A percentile compares a stretch with the other conserved stretches of the same genome.
phyloP scores from a whole-genome alignment of 2,888 invertebrate species.

The Drosophila demipolita region DNA sequence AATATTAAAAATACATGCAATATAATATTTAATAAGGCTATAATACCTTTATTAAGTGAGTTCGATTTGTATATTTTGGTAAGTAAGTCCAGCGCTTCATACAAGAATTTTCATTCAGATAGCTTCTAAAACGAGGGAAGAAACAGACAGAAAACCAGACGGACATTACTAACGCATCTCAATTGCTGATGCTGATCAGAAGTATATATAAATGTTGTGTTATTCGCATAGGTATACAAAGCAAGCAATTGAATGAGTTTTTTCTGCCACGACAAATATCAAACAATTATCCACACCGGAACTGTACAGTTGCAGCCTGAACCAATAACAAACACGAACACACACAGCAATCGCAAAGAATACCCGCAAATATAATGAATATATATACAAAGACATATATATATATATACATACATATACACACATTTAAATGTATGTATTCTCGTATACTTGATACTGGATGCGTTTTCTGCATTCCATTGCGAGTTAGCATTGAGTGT shows the following conservation, averaged over 20 bases:
- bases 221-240: constrained; percentile 14
- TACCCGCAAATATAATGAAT: constrained; percentile 1
- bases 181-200: background rate
- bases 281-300: constrained; percentile 25
- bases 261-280: constrained; percentile 22
- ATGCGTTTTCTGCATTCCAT: constrained; percentile 22
- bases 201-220: background rate
- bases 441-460: constrained; percentile 32
- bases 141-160: background rate
- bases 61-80: background rate
- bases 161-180: background rate
- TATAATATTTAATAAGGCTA: no score
- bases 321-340: constrained; percentile 11
- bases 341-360: constrained; percentile 1
- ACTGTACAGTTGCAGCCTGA: constrained; percentile 11
- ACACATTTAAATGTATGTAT: background rate
- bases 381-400: background rate
- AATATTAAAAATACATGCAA: no score
- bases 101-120: background rate
- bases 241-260: constrained; percentile 64
- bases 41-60: background rate
- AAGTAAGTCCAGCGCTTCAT: background rate
- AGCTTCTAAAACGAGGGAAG: background rate
- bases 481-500: constrained; percentile 44
- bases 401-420: background rate